Percentiles rank a stretch among this genome's conserved stretches.
phyloP scores from a whole-genome alignment of 2,888 invertebrate species.

The Lycophotia porphyrea region DNA sequence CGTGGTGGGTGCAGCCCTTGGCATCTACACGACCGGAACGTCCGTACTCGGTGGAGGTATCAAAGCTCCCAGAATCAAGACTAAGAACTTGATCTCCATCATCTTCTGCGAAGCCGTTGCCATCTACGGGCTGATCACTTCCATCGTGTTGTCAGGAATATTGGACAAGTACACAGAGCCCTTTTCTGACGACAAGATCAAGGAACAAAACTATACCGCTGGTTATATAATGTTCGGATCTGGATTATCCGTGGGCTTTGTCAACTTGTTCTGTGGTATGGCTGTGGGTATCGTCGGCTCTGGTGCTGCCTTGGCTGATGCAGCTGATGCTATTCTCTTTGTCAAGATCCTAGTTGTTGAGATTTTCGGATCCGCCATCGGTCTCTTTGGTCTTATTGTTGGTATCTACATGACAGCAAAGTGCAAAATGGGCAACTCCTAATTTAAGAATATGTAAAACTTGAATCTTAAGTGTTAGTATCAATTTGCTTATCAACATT shows the following conservation, averaged over 20 bases:
- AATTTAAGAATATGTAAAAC: conserved; percentile 80
- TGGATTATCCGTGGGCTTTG: conserved; percentile 98
- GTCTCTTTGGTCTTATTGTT: conserved; percentile 99
- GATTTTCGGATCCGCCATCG: conserved; percentile 99
- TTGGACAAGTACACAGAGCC: conserved; percentile 91
- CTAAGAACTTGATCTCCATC: conserved; percentile 99
- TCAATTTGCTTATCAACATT: conserved; percentile 53
- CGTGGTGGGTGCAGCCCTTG: conserved; percentile 99
- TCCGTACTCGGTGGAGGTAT: conserved; percentile 99
- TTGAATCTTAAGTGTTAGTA: conserved; percentile 87
- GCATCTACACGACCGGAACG: conserved; percentile 98
- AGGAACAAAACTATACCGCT: conserved; percentile 93
- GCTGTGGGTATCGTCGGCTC: conserved; percentile 99
- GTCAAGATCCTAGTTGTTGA: conserved; percentile 99
- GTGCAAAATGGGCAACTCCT: conserved; percentile 94
- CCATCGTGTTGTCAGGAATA: conserved; percentile 98
- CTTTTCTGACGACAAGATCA: conserved; percentile 80
- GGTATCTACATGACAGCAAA: conserved; percentile 98
- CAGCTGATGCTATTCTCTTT: conserved; percentile 98
- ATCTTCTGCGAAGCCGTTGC: conserved; percentile 99
- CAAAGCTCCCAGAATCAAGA: conserved; percentile 99
- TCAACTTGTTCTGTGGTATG: conserved; percentile 98
- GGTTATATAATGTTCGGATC: conserved; percentile 99
- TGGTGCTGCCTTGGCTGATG: conserved; percentile 99
- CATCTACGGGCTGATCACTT: conserved; percentile 99